phyloP scores from a whole-genome alignment of 2,797 vertebrate genomes.

The Rhynchonycteris naso region DNA sequence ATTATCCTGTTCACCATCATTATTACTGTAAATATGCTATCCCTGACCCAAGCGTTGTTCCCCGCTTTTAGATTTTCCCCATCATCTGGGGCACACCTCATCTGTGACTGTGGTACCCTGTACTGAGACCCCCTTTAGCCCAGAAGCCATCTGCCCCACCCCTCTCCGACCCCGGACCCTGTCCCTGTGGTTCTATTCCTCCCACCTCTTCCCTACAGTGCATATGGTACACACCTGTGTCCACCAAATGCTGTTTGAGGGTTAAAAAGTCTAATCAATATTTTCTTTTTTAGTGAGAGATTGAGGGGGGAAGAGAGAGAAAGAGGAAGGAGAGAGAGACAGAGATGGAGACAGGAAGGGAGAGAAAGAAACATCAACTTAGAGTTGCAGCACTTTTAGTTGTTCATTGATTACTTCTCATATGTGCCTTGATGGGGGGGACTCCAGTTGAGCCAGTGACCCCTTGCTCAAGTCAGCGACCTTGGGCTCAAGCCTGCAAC shows the following conservation, averaged over 20 bases:
- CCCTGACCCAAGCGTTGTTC: background rate
- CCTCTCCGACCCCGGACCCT: background rate
- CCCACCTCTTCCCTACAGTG: background rate
- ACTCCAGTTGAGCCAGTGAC: no score
- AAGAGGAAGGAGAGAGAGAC: no score
- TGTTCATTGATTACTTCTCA: no score
- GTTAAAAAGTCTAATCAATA: background rate
- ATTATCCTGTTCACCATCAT: background rate
- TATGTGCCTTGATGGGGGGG: no score
- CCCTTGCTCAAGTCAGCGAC: no score
- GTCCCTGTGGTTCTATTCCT: background rate
- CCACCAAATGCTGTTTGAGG: background rate
- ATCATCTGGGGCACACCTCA: background rate
- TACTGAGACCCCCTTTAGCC: background rate
- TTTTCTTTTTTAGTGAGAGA: no score
- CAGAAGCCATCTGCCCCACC: background rate
- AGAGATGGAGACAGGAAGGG: no score
- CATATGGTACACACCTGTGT: background rate
- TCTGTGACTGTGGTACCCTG: background rate
- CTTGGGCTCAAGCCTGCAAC: no score
- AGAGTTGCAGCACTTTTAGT: no score
- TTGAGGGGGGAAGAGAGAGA: no score
- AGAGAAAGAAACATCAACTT: no score
- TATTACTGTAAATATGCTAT: background rate
- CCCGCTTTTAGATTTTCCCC: background rate